Evolutionary conservation across 2,888 invertebrate genomes (phyloP).

Genomic region (Lymantria monacha): DNA sequence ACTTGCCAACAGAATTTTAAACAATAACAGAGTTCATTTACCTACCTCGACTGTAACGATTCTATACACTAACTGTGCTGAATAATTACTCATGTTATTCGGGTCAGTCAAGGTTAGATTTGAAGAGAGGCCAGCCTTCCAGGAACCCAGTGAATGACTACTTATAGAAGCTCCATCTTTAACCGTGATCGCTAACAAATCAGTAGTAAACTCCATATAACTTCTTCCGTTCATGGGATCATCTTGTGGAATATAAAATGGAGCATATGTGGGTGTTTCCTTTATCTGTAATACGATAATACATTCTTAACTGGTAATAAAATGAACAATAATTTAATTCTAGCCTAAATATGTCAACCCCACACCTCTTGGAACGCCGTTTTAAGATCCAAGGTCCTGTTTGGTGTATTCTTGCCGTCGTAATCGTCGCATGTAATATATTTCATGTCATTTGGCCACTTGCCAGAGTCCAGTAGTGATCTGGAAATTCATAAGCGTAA

Average conservation of each 20-base stretch:
- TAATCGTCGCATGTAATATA: constrained; percentile 91
- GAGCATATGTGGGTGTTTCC: constrained; percentile 87
- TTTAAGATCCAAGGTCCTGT: constrained; percentile 86
- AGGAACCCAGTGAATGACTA: constrained; percentile 86
- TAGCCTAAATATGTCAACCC: constrained; percentile 38
- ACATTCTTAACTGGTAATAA: neutral
- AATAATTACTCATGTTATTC: constrained; percentile 87
- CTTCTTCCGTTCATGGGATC: constrained; percentile 87
- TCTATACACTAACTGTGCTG: constrained; percentile 92
- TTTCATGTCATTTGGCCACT: constrained; percentile 88
- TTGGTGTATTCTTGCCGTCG: constrained; percentile 89
- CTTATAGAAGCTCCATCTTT: constrained; percentile 88
- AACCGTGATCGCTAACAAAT: constrained; percentile 86
- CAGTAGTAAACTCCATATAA: constrained; percentile 89
- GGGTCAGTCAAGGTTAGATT: constrained; percentile 85
- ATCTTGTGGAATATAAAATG: constrained; percentile 83
- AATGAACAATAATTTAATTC: neutral
- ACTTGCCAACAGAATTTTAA: constrained; percentile 51
- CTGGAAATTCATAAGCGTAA: constrained; percentile 78
- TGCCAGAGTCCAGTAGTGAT: constrained; percentile 86
- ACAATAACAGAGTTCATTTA: constrained; percentile 64
- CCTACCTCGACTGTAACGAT: constrained; percentile 92
- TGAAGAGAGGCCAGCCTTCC: constrained; percentile 89
- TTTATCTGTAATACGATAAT: constrained; percentile 63
- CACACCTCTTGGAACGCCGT: constrained; percentile 87